These are phyloP conservation scores for Macroramphosus scolopax DNA, from an alignment of 2,797 vertebrate species.

Conservation along the genomic window DNA sequence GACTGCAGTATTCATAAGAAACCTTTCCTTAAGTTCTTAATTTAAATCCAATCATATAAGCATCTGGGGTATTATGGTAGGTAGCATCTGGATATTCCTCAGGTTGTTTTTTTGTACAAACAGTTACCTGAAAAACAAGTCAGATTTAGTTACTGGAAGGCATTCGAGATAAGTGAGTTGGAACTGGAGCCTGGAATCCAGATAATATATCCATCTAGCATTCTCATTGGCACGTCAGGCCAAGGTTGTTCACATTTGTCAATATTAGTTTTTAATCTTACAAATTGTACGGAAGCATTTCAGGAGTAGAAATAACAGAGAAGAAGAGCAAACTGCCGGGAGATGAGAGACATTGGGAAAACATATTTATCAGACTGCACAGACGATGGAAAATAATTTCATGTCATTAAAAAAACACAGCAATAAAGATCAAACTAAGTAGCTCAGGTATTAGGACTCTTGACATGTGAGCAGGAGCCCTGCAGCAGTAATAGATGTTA, in stretches of 20 bases:
- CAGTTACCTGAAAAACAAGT: conserved; percentile 35
- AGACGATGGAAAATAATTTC: neutral
- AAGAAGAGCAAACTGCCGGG: neutral
- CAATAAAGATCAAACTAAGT: neutral
- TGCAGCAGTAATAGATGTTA: conserved; percentile 2
- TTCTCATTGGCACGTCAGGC: conserved; percentile 26
- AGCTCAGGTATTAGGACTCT: neutral
- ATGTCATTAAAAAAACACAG: neutral
- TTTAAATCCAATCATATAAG: no score
- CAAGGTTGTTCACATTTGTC: conserved; percentile 5
- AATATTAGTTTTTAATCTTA: conserved; percentile 6
- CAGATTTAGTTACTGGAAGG: conserved; percentile 37
- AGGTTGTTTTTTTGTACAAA: conserved; percentile 14
- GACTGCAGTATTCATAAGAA: no score
- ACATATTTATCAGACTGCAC: neutral
- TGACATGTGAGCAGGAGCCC: neutral
- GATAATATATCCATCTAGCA: conserved; percentile 23
- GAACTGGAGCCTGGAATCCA: conserved; percentile 31
- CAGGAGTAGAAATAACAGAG: neutral
- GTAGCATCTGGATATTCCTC: conserved; percentile 15
- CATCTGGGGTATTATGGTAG: conserved; percentile 12
- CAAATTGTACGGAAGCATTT: neutral
- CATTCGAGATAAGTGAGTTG: conserved; percentile 26
- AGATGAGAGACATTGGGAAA: no score
- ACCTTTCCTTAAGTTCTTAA: no score